These are phyloP conservation scores for Pseudomyrmex sp. DNA, from an alignment of 1,140 invertebrate species.

Conservation along the genomic window DNA sequence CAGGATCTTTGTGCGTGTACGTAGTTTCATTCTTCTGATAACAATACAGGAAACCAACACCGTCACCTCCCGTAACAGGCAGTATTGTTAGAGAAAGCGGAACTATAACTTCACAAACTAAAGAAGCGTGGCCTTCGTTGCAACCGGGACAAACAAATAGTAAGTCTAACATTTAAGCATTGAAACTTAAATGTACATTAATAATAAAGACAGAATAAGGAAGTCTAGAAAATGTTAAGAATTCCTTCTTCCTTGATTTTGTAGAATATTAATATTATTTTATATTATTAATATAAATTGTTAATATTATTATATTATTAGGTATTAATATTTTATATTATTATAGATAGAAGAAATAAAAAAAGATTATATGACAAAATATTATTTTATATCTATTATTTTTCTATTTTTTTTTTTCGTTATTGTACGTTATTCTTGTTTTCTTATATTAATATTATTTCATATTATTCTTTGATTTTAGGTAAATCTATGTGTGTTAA, in stretches of 20 bases:
- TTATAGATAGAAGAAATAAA: too few relatives aligned
- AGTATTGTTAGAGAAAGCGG: constrained; percentile 82
- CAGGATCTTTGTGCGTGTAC: neutral
- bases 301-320: too few relatives aligned
- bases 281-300: too few relatives aligned
- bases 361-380: too few relatives aligned
- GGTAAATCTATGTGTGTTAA: neutral
- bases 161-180: constrained; percentile 53
- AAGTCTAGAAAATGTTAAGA: too few relatives aligned
- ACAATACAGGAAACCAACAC: constrained; percentile 84
- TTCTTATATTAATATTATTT: too few relatives aligned
- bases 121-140: constrained; percentile 90
- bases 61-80: constrained; percentile 85
- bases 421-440: too few relatives aligned
- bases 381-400: too few relatives aligned
- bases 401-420: too few relatives aligned
- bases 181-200: neutral
- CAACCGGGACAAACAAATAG: constrained; percentile 84
- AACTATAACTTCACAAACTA: constrained; percentile 84
- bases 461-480: neutral
- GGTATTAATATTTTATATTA: too few relatives aligned
- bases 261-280: too few relatives aligned
- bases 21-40: constrained; percentile 28
- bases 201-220: neutral
- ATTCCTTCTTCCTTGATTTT: too few relatives aligned